A percentile compares a stretch with the other conserved stretches of the same genome.
Conservation (phyloP, 2,797 vertebrate species). For the Protonibea diacanthus region DNA sequence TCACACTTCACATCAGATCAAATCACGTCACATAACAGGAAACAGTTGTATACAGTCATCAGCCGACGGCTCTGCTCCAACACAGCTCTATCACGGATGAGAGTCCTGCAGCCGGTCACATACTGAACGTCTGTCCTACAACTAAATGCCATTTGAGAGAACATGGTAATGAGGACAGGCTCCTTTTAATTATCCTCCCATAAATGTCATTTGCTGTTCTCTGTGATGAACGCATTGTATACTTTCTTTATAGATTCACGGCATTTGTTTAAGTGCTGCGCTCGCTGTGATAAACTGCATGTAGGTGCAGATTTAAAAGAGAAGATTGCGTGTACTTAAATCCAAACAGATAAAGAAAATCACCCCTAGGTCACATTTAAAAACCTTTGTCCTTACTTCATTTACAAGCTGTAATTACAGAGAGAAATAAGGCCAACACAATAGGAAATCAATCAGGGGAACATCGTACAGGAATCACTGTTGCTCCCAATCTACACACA, state of each 20-base stretch:
- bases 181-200: constrained; percentile 63
- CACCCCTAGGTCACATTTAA: constrained; percentile 10
- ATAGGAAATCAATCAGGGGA: constrained; percentile 62
- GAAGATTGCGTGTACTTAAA: constrained; percentile 3
- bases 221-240: constrained; percentile 46
- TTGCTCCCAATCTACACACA: constrained; percentile 20
- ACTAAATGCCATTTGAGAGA: constrained; percentile 68
- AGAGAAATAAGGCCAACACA: constrained; percentile 28
- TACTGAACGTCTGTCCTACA: constrained; percentile 41
- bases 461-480: constrained; percentile 32
- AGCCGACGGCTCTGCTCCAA: constrained; percentile 47
- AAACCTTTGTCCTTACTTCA: constrained; percentile 36
- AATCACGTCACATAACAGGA: constrained; percentile 50
- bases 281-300: constrained; percentile 16
- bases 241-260: constrained; percentile 6
- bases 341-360: constrained; percentile 16
- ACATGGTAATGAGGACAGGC: constrained; percentile 55
- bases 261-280: constrained; percentile 11
- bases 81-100: constrained; percentile 41
- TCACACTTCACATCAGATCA: constrained; percentile 56
- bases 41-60: constrained; percentile 56
- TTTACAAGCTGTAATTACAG: constrained; percentile 67
- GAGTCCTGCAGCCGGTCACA: constrained; percentile 48
- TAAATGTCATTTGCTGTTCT: constrained; percentile 53
- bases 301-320: constrained; percentile 15